phyloP scores from a whole-genome alignment of 2,113 vertebrate species.

The Strix uralensis region DNA sequence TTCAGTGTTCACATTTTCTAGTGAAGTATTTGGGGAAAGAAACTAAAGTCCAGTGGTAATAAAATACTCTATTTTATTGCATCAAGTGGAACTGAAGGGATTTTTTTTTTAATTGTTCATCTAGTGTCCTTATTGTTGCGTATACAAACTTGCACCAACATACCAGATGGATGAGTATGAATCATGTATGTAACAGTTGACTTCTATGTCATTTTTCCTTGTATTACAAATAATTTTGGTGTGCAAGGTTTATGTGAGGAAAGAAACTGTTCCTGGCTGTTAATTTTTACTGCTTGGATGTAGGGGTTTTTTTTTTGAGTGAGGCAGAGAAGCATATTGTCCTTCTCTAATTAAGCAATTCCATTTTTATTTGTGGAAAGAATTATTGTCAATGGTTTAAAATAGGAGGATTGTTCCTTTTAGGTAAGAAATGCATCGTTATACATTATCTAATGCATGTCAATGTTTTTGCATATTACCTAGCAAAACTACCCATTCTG shows the following conservation, averaged over 20 bases:
- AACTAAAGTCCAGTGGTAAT: neutral
- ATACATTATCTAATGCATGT: neutral
- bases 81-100: neutral
- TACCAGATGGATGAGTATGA: neutral
- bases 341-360: neutral
- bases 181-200: neutral
- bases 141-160: neutral
- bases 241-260: neutral
- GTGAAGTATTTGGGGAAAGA: neutral
- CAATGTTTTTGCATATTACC: neutral
- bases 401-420: neutral
- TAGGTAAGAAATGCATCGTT: neutral
- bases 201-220: neutral
- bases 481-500: neutral
- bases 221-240: neutral
- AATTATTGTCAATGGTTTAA: neutral
- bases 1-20: neutral
- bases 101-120: neutral
- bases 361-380: neutral
- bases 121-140: neutral
- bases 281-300: neutral
- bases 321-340: neutral
- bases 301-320: neutral
- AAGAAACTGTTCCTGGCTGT: neutral
- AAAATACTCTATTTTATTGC: neutral